A percentile compares a stretch with the other conserved stretches of the same genome.
These are phyloP conservation scores for Brachionus asplanchnoidis DNA, from an alignment of 1,140 invertebrate species.

Conservation along the genomic window DNA sequence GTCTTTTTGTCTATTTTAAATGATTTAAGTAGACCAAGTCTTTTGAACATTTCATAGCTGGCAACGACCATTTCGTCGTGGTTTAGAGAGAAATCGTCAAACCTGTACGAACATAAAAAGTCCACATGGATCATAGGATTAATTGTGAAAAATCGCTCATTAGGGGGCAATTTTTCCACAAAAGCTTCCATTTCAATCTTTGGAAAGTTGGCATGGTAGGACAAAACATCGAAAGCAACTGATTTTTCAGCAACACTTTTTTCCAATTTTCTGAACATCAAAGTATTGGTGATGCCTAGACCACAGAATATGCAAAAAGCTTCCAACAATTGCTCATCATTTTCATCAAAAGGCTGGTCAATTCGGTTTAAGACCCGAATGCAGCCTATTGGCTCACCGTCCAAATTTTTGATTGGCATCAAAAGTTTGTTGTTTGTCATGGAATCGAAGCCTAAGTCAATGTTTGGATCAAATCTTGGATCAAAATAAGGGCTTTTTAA, in stretches of 20 bases:
- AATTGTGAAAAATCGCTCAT: background rate
- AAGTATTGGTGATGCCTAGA: constrained; percentile 89
- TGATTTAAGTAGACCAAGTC: constrained; percentile 41
- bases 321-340: constrained; percentile 43
- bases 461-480: constrained; percentile 73
- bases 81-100: constrained; percentile 43
- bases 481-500: constrained; percentile 85
- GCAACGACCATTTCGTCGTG: constrained; percentile 44
- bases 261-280: constrained; percentile 75
- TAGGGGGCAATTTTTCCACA: background rate
- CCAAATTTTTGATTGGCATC: constrained; percentile 87
- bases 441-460: constrained; percentile 84
- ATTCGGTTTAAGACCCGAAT: background rate
- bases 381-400: constrained; percentile 62
- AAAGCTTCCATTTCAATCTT: constrained; percentile 64
- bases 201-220: constrained; percentile 89
- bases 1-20: constrained; percentile 43
- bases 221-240: constrained; percentile 85
- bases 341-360: constrained; percentile 27
- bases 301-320: constrained; percentile 95
- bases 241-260: constrained; percentile 92
- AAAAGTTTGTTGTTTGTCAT: constrained; percentile 81
- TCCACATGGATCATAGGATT: background rate
- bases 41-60: constrained; percentile 41
- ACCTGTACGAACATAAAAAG: constrained; percentile 14